Base-by-base conservation (phyloP, 2,797 vertebrate genomes). In the Microctenopoma stevenorrisi region DNA sequence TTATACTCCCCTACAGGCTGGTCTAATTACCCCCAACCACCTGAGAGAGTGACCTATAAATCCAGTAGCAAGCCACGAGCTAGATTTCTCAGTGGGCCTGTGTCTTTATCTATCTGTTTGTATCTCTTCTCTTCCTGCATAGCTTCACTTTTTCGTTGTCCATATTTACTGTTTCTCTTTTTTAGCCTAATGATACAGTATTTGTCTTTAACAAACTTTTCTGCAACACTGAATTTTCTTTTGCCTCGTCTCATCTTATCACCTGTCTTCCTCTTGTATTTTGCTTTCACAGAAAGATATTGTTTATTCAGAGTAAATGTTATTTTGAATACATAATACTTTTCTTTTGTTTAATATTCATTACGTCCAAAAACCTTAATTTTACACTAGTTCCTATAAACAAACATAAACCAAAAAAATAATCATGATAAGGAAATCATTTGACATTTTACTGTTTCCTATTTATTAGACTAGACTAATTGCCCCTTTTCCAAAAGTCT, bases 41-140 rank as follows among this genome's bases (percentile, higher is more conserved):
- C 97, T 93, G 97, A 99, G 95, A 96, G 96, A 95, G 95, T 96
- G 94, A 95, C 96, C 95, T 95, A 98, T 96, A 99, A 98, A 95
- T 97, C 97, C 93, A 97, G 95, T 96, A 98, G 96, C 96, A 99
- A 99, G 96, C 96, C 97, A 90, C 95, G 97, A 93, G 95, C 98
- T 96, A 96, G 98, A 99, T 99, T 99, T 97, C 97, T 99, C 96
- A 99, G 96, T 97, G 98, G 98, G 96, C 98, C 98, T 94, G 97
- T 99, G 96, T 98, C 98, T 98, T 96, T 99, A 94, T 98, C 98
- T 95, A 99, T 99, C 98, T 99, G 98, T 99, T 98, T 98, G 98
- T 99, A 99, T 97, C 95, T 96, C 94, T 95, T 96, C 94, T 96
- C 95, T 94, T 97, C 95, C 94, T 85, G 92, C 95, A 94, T 95